Base-by-base conservation (phyloP, 2,113 vertebrate genomes). In the Phycodurus eques region DNA sequence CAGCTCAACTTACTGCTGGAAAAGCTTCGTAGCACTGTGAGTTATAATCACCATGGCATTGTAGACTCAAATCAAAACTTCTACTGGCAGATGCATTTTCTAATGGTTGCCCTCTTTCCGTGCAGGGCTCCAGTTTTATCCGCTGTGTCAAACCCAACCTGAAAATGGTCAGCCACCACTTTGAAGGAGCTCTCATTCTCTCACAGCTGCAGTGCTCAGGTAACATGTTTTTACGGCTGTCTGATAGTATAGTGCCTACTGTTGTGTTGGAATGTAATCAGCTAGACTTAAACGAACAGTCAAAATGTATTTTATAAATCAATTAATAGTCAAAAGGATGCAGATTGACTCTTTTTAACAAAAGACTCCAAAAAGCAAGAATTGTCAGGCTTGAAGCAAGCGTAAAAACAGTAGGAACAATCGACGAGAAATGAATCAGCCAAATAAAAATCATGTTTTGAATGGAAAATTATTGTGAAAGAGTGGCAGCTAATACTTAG, bases 191-290 rank as follows among this genome's bases (percentile, higher is more conserved):
- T 75, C 95, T 98, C 73, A 99, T 99, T 82, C 93, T 99, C 57
- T 99, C 98, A 57, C 98, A 99, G 88, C 94, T 99, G 77, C 98
- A 99, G 63, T 99, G 98, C 84, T 98, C 98, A 90, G 98, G 98
- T 56, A 69, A 69, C 10, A 54, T 33, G 10, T 69, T 56, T 47
- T 47, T 8, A 12, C 20, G 19, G 42, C 3, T 19, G 19, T 63
- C 61, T 63, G 5, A 8, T 13, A 5, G n/a, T 13, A 2, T 57
- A 12, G 17, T 51, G 11, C 31, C 31, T 5, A 61, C 31, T 35
- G 31, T 13, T 61, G 31, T 64, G 19, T 64, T 22, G 62, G 11
- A 64, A 64, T 8, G 8, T 35, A 43, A 43, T 43, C 19, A 64
- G 35, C 9, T 20, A n/a, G 39, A 43, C 31, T 33, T 35, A 8